Conservation (phyloP, 2,888 invertebrate species). For the Plagiodera versicolora region DNA sequence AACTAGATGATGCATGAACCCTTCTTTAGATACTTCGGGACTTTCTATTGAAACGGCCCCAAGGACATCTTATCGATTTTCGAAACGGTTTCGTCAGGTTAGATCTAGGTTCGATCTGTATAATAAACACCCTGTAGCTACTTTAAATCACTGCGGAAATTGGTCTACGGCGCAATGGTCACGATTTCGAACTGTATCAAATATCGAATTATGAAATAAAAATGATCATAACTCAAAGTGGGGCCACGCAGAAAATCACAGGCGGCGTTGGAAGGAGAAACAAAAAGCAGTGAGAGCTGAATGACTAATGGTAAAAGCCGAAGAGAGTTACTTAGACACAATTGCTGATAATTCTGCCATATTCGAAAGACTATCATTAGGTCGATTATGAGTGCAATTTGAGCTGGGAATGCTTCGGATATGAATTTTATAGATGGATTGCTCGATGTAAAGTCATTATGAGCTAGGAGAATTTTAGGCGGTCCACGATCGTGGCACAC, state of each 20-base stretch:
- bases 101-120: not conserved
- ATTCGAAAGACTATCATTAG: conserved; percentile 23
- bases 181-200: conserved; percentile 39
- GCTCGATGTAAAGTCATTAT: not conserved
- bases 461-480: not conserved
- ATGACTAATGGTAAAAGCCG: conserved; percentile 23
- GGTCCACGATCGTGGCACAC: not conserved
- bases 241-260: conserved; percentile 30
- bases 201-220: conserved; percentile 35
- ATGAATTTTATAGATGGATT: conserved; percentile 7
- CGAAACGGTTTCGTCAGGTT: not conserved
- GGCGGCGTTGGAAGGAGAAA: conserved; percentile 19
- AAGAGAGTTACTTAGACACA: conserved; percentile 18
- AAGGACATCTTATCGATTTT: not conserved
- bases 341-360: conserved; percentile 19
- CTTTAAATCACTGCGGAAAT: conserved; percentile 18
- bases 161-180: conserved; percentile 34
- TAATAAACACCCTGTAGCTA: conserved; percentile 10
- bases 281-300: conserved; percentile 9
- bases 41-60: not conserved
- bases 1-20: no score
- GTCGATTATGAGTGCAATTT: conserved; percentile 14
- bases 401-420: conserved; percentile 12
- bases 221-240: conserved; percentile 35
- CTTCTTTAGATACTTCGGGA: no score